Conservation (phyloP, 2,113 vertebrate genomes). For the Illadopsis cleaveri region DNA sequence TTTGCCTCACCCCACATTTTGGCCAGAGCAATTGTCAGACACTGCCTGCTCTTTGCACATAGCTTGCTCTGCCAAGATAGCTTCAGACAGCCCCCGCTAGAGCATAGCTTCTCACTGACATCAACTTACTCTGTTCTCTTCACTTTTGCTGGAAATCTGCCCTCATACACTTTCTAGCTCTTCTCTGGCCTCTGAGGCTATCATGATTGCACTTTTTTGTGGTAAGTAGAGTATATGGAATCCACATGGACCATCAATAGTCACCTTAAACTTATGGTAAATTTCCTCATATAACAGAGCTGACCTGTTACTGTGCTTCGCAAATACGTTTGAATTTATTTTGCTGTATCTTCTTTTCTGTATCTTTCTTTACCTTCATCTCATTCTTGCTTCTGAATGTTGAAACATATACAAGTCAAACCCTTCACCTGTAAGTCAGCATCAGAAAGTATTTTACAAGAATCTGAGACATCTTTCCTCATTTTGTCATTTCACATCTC, state of each 20-base stretch:
- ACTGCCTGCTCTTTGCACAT: background rate
- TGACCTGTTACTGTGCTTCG: background rate
- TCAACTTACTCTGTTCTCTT: background rate
- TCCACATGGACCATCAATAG: background rate
- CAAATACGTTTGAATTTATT: background rate
- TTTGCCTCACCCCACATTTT: background rate
- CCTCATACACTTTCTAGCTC: background rate
- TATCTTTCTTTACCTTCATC: background rate
- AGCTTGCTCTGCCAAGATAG: background rate
- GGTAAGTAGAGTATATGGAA: background rate
- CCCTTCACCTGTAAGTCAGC: background rate
- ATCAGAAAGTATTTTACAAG: background rate
- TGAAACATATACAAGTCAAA: background rate
- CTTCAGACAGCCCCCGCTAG: background rate
- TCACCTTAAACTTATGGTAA: background rate
- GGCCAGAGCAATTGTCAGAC: background rate
- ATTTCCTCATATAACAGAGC: background rate
- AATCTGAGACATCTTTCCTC: background rate
- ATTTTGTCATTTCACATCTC: background rate
- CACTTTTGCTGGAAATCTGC: background rate
- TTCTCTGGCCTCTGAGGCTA: background rate
- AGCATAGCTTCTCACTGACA: background rate
- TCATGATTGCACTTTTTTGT: background rate
- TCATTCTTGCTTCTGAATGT: background rate
- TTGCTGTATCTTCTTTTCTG: background rate